phyloP scores from a whole-genome alignment of 2,113 vertebrate species.

The Asarcornis scutulata region DNA sequence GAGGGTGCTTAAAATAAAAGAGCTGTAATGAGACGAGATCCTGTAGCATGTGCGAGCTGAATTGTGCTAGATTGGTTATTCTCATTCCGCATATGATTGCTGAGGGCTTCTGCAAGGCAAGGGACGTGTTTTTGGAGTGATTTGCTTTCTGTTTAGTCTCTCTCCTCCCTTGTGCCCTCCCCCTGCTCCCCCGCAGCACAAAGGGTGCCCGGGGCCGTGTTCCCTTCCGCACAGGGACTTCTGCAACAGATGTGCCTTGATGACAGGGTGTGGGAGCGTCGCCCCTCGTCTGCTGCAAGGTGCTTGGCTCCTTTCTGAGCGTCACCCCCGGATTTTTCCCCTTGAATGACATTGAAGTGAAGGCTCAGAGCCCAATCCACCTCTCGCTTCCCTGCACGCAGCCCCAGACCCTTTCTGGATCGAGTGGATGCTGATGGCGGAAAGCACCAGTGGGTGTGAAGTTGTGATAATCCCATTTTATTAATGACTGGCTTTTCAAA shows the following conservation, averaged over 20 bases:
- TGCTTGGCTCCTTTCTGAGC: background rate
- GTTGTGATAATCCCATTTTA: conserved; percentile 58
- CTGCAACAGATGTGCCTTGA: conserved; percentile 62
- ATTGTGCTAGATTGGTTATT: conserved; percentile 75
- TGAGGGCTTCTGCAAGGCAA: conserved; percentile 64
- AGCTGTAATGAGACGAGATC: conserved; percentile 72
- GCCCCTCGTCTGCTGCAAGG: background rate
- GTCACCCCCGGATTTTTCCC: background rate
- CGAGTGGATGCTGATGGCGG: conserved; percentile 22
- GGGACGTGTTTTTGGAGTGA: conserved; percentile 42
- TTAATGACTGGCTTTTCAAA: conserved; percentile 19
- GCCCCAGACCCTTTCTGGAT: background rate
- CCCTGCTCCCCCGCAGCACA: conserved; percentile 42
- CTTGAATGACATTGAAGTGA: background rate
- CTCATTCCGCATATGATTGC: conserved; percentile 67
- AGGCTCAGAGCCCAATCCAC: background rate
- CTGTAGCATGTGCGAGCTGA: conserved; percentile 68
- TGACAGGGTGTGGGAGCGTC: conserved; percentile 23
- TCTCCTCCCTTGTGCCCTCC: background rate
- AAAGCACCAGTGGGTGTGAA: conserved; percentile 10
- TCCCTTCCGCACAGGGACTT: conserved; percentile 27
- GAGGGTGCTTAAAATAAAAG: conserved; percentile 74
- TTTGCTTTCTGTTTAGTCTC: conserved; percentile 62
- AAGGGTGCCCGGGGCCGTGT: background rate
- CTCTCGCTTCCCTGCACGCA: background rate